Evolutionary conservation across 2,113 vertebrate genomes (phyloP), one percentile per base, ranked within the genome.

Genomic region (Myanophis thanlyinensis): DNA sequence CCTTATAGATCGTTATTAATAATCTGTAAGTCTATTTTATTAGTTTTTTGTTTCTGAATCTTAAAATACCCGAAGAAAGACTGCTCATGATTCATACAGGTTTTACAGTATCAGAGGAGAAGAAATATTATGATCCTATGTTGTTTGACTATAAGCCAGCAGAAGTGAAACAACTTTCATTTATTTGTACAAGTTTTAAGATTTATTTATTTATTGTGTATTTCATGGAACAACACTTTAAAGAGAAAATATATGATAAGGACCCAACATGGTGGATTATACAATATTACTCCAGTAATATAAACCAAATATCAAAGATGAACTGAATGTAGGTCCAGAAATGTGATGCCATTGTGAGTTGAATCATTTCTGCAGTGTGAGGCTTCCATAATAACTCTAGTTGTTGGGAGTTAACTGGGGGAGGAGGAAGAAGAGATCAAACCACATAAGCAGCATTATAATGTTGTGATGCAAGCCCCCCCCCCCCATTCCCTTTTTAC

Each of bases 41-140:
- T 90, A 27, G 30, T 88, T 95, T 95, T 13, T 40, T 51, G 40
- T 52, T 91, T 13, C 49, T 93, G 89, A 13, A 92, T 96, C 95
- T 95, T 93, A 59, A 94, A 12, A 91, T 30, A 30, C 88, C 3
- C 67, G 10, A 88, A 80, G 93, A 91, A n/a, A 86, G 91, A 86
- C 23, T 89, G 92, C 15, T 20, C 49, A 90, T 49, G 35, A 54
- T 11, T 85, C 20, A 7, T 6, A 9, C 48, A 85, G 67, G 27
- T 1, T 35, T 91, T 59, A 30, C 46, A 13, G 10, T 48, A 88
- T 22, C 44, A 49, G 0, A 23, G 30, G 52, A 46, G 56, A 62
- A 59, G 51, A 30, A 48, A 92, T 35, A 53, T 89, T 5, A 85
- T 46, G 11, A 40, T 62, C 22, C 12, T 25, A 88, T 89, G 44